A percentile compares a stretch with the other conserved stretches of the same genome.
Conservation (phyloP, 2,113 vertebrate genomes). For the Grantiella picta region DNA sequence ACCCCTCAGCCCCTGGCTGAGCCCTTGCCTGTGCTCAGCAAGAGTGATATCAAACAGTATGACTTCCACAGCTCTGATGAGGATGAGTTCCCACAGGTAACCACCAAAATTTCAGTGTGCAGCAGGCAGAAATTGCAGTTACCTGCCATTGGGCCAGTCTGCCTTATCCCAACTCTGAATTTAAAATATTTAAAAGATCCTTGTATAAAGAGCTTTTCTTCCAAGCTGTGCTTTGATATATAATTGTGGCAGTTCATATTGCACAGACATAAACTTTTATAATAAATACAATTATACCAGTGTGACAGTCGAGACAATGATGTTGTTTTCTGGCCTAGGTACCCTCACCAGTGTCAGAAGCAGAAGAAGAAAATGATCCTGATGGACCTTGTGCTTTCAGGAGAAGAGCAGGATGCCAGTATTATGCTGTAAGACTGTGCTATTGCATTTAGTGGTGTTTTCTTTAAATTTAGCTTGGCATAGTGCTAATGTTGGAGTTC, state of each 20-base stretch:
- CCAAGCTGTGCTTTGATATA: not conserved
- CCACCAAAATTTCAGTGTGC: not conserved
- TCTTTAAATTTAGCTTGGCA: too few relatives aligned
- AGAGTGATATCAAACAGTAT: constrained; percentile 91
- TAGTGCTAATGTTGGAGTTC: fast-evolving
- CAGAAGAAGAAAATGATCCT: constrained; percentile 89
- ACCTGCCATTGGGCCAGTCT: not conserved
- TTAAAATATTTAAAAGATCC: not conserved
- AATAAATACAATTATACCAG: fast-evolving
- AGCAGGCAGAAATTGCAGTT: fast-evolving
- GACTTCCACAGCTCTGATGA: constrained; percentile 96
- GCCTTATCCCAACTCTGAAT: not conserved
- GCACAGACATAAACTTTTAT: fast-evolving
- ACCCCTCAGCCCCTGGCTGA: constrained; percentile 76
- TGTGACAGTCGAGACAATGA: not conserved
- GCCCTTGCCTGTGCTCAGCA: constrained; percentile 78
- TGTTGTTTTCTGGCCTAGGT: constrained; percentile 50
- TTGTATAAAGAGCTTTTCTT: not conserved
- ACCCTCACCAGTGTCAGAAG: constrained; percentile 84
- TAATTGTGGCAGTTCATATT: not conserved
- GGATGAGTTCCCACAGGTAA: constrained; percentile 87
- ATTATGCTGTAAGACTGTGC: constrained; percentile 82
- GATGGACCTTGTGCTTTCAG: constrained; percentile 90
- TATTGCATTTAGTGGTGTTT: not conserved
- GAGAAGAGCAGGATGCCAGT: constrained; percentile 89